phyloP scores from a whole-genome alignment of 2,888 invertebrate genomes.

The Congeria kusceri region DNA sequence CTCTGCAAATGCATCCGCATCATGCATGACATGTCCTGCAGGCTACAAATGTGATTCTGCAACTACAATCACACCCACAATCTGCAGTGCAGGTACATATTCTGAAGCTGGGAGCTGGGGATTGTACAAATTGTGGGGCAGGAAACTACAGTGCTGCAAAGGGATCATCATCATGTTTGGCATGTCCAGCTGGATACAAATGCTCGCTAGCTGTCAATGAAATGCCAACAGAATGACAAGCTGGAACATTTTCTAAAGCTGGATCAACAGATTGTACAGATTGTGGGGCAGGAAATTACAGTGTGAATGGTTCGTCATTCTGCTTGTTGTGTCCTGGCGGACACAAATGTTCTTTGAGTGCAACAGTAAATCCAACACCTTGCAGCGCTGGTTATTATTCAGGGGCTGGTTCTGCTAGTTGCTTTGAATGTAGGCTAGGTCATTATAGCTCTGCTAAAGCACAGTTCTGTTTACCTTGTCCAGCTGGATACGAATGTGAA shows the following conservation, averaged over 20 bases:
- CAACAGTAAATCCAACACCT: constrained; percentile 21
- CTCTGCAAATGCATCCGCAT: neutral
- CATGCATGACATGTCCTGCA: constrained; percentile 74
- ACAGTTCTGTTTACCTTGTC: neutral
- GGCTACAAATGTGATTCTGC: constrained; percentile 64
- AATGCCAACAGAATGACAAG: constrained; percentile 52
- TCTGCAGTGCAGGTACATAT: constrained; percentile 64
- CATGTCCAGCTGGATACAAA: constrained; percentile 71
- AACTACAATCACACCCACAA: constrained; percentile 43
- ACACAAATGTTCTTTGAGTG: constrained; percentile 51
- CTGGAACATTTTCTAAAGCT: constrained; percentile 62
- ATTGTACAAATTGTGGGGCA: no score
- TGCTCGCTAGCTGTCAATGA: constrained; percentile 47
- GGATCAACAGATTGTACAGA: constrained; percentile 45
- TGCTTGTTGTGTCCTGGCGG: constrained; percentile 58
- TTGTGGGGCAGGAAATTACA: constrained; percentile 51
- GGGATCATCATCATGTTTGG: constrained; percentile 57
- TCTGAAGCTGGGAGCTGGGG: constrained; percentile 62
- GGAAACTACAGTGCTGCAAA: no score
- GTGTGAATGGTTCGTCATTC: constrained; percentile 44
- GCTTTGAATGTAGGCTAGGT: constrained; percentile 26
- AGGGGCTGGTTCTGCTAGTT: neutral
- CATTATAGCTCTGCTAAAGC: neutral
- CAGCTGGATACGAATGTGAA: neutral
- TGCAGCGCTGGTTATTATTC: no score